A percentile compares a stretch with the other conserved stretches of the same genome.
Conservation (phyloP, 1,140 invertebrate genomes). For the Nephotettix cincticeps region DNA sequence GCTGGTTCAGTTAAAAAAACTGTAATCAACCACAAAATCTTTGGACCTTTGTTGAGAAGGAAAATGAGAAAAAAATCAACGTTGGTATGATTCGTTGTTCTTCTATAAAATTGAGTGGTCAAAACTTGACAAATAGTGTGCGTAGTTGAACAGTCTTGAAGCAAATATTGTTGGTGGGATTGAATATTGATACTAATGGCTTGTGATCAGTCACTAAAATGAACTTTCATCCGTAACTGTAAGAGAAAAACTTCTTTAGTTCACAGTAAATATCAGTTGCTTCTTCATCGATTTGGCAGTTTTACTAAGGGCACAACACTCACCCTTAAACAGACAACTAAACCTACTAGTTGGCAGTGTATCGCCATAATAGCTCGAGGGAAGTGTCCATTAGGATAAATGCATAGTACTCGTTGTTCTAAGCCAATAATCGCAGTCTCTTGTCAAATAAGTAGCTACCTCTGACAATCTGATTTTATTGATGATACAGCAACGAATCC, state of each 20-base stretch:
- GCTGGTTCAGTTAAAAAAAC: neutral
- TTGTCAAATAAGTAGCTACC: too few species aligned
- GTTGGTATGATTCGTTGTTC: neutral
- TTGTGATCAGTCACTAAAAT: neutral
- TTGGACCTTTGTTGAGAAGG: neutral
- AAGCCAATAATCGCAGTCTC: too few species aligned
- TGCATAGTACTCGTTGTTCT: too few species aligned
- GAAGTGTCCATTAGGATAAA: too few species aligned
- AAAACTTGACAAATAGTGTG: neutral
- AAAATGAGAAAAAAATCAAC: neutral
- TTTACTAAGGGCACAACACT: too few species aligned
- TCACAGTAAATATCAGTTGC: constrained; percentile 43
- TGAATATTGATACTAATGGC: neutral
- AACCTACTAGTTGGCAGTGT: too few species aligned
- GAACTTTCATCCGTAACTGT: neutral
- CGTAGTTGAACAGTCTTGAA: neutral
- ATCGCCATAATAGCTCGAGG: too few species aligned
- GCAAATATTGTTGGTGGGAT: neutral
- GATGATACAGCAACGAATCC: too few species aligned
- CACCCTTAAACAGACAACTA: too few species aligned
- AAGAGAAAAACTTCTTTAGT: constrained; percentile 48
- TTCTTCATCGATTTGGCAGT: constrained; percentile 50
- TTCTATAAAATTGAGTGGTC: neutral
- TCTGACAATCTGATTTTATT: too few species aligned
- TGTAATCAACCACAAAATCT: neutral